A percentile compares a stretch with the other conserved stretches of the same genome.
Conservation (phyloP, 2,888 invertebrate species). For the Rotaria socialis region DNA sequence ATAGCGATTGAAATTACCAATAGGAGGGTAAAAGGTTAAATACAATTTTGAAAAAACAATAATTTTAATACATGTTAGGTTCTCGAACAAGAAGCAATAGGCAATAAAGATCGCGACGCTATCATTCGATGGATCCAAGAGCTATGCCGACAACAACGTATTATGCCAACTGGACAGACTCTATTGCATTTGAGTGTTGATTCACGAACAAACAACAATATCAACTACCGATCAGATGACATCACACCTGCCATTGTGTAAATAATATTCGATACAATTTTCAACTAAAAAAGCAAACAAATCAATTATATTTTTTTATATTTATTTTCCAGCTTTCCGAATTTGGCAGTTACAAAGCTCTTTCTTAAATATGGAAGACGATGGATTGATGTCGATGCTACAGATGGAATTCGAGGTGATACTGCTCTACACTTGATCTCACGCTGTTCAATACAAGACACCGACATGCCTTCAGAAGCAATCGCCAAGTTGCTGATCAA, state of each 20-base stretch:
- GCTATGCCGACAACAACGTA: not conserved
- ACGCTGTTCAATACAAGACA: not conserved
- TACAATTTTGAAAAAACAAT: not conserved
- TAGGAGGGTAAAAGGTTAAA: too few species aligned
- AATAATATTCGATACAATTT: not conserved
- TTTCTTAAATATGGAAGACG: not conserved
- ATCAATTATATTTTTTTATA: not conserved
- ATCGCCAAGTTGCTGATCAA: not conserved
- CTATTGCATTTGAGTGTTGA: not conserved
- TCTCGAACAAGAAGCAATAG: not conserved
- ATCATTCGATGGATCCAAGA: not conserved
- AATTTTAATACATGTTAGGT: not conserved
- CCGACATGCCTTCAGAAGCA: not conserved
- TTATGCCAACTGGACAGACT: not conserved
- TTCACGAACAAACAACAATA: not conserved
- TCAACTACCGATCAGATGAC: not conserved
- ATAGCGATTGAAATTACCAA: too few species aligned
- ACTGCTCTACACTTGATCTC: not conserved
- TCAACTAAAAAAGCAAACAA: not conserved
- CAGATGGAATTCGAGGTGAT: not conserved
- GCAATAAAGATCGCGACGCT: not conserved
- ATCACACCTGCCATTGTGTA: not conserved
- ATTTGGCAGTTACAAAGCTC: not conserved
- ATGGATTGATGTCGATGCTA: not conserved
- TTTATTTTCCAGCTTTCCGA: not conserved